Evolutionary conservation across 2,113 vertebrate genomes (phyloP), one percentile per base, ranked within the genome.

Genomic region (Cygnus atratus): DNA sequence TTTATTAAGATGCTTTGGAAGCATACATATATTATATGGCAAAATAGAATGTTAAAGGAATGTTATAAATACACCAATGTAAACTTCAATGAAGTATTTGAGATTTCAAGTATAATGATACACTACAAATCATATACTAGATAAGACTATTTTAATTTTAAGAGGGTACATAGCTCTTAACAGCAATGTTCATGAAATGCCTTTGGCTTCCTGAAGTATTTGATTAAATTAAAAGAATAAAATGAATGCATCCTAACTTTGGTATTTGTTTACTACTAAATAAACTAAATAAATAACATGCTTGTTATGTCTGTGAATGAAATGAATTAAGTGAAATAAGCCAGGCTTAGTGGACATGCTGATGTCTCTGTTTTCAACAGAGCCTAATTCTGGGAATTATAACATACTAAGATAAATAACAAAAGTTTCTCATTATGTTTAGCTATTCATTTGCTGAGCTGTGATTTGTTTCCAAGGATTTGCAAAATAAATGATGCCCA

Each of bases 181-280:
- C 66, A 92, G 29, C 75, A 75, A 35, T 77, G 52, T 96, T 90
- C 26, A 75, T 73, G 10, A 83, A 97, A 96, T 95, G 48, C 66
- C 67, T 95, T 95, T 96, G 62, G 52, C 72, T 97, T 97, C 87
- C 67, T 95, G 75, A 96, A 95, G 43, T 89, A 87, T 76, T 50
- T 79, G 74, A 94, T 86, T 96, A 96, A 97, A 96, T 93, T 72
- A 97, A 97, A 97, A 54, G 72, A 97, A 95, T 96, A 95, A 92
- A 97, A 87, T 9, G 39, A 97, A 90, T 80, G 37, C 68, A 84
- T 95, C 79, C 81, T 97, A 79, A 52, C 70, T 95, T 96, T 81
- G 41, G 46, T 95, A 96, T 96, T 93, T 97, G 82, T 93, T 95
- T 95, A 95, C 61, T 95, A 93, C 63, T 72, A 83, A 96, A 96